Conservation (phyloP, 2,888 invertebrate genomes). For the Caenorhabditis macrosperma region DNA sequence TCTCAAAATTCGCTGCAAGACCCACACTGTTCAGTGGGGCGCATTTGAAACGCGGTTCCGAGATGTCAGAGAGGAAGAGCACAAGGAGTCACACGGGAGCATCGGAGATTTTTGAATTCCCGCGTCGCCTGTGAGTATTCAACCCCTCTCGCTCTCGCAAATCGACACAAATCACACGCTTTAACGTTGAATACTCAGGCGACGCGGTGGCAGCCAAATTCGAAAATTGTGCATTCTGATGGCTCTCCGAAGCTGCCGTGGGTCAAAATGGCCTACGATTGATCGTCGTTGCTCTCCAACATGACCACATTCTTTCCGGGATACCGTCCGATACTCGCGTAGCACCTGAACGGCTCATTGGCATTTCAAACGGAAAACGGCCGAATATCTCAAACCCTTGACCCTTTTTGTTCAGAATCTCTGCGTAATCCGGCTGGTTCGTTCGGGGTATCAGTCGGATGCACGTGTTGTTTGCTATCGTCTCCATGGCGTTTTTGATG, state of each 20-base stretch:
- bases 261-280: conserved; percentile 66
- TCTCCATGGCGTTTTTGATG: conserved; percentile 71
- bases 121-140: no score
- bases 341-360: conserved; percentile 73
- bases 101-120: no score
- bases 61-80: no score
- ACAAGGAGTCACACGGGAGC: no score
- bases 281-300: conserved; percentile 74
- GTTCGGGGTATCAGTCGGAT: conserved; percentile 67
- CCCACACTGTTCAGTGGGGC: no score
- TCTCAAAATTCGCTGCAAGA: no score
- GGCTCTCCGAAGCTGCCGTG: background rate
- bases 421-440: conserved; percentile 72
- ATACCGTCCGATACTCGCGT: conserved; percentile 74
- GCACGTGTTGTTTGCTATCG: conserved; percentile 74
- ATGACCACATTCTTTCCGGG: conserved; percentile 76
- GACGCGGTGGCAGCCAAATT: no score
- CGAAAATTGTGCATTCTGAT: no score
- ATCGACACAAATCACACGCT: no score
- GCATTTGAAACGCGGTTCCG: no score
- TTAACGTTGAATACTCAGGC: no score
- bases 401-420: conserved; percentile 71
- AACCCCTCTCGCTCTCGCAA: no score
- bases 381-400: conserved; percentile 69
- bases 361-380: background rate